Conservation (phyloP, 2,797 vertebrate species). For the Chiloscyllium punctatum region DNA sequence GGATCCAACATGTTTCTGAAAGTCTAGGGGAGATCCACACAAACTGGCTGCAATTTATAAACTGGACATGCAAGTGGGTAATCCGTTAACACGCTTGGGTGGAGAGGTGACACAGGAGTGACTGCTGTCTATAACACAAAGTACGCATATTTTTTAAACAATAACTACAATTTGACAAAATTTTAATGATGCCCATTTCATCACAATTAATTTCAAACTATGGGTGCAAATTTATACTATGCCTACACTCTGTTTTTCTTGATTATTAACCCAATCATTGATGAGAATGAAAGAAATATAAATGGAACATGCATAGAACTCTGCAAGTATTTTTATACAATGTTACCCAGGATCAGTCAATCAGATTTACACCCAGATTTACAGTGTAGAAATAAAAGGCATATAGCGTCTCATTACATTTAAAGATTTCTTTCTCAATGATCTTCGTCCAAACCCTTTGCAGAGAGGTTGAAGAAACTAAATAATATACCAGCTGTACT, state of each 20-base stretch:
- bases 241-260: not conserved
- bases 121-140: not conserved
- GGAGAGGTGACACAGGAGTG: not conserved
- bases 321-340: not conserved
- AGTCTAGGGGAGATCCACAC: not conserved
- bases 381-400: not conserved
- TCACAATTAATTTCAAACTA: not conserved
- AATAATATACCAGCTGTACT: not conserved
- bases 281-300: not conserved
- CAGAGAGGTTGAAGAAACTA: not conserved
- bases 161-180: not conserved
- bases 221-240: not conserved
- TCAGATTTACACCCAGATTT: not conserved
- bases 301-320: not conserved
- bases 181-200: not conserved
- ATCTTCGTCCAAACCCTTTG: not conserved
- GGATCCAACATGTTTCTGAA: not conserved
- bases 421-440: not conserved
- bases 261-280: not conserved
- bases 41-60: not conserved
- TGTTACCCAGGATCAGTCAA: not conserved
- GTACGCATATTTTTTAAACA: not conserved
- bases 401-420: not conserved
- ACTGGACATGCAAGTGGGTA: not conserved
- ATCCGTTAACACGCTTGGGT: not conserved